These are phyloP conservation scores for Ceyx cyanopectus DNA, from an alignment of 2,113 vertebrate species.

Conservation along the genomic window DNA sequence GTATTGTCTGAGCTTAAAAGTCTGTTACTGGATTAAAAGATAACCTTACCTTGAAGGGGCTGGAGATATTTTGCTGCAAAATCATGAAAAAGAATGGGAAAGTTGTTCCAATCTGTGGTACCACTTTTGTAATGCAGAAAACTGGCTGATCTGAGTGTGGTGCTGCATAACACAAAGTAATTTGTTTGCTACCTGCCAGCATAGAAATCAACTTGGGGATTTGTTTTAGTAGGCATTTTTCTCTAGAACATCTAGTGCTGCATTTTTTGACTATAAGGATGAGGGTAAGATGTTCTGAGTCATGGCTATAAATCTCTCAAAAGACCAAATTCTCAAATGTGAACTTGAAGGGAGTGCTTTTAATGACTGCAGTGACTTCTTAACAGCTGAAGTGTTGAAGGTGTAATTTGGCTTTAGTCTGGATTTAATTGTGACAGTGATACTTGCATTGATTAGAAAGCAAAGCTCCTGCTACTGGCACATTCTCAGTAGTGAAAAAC, in stretches of 20 bases:
- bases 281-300: not conserved
- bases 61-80: not conserved
- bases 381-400: not conserved
- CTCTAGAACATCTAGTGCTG: not conserved
- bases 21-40: not conserved
- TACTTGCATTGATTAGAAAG: not conserved
- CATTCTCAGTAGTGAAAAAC: not conserved
- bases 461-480: not conserved
- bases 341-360: not conserved
- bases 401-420: not conserved
- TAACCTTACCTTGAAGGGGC: not conserved
- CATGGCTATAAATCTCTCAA: not conserved
- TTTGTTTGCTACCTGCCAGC: not conserved
- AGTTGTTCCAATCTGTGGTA: not conserved
- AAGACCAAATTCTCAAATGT: not conserved
- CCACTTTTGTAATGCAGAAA: not conserved
- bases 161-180: accelerated
- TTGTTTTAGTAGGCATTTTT: not conserved
- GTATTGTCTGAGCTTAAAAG: not conserved
- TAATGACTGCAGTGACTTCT: not conserved
- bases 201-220: not conserved
- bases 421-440: not conserved
- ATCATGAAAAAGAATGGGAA: not conserved
- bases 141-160: not conserved
- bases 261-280: not conserved